These are phyloP conservation scores for Heliconius sara DNA, from an alignment of 2,888 invertebrate species.

Conservation along the genomic window DNA sequence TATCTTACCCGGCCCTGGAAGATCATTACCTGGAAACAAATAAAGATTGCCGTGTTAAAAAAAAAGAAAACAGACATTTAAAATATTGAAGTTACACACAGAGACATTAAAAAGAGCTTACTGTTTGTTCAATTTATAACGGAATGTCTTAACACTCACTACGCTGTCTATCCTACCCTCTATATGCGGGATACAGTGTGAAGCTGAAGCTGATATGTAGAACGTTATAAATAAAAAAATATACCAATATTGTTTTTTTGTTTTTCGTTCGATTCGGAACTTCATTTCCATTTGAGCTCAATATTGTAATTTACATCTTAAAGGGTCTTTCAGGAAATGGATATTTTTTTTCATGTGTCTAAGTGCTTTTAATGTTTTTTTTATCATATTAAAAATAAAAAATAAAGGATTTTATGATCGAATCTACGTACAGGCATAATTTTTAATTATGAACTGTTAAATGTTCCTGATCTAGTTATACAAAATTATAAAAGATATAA, in stretches of 20 bases:
- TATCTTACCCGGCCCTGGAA: constrained; percentile 48
- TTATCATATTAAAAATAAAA: background rate
- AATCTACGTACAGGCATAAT: background rate
- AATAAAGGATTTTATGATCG: background rate
- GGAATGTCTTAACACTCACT: too few species aligned
- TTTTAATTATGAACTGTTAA: too few species aligned
- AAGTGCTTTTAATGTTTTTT: background rate
- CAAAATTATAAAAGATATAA: too few species aligned
- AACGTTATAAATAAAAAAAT: background rate
- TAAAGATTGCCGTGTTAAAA: constrained; percentile 3
- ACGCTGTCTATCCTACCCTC: too few species aligned
- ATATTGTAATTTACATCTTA: background rate
- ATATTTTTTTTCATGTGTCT: background rate
- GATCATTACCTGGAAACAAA: constrained; percentile 53
- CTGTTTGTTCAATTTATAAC: background rate
- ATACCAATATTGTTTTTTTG: background rate
- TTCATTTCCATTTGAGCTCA: background rate
- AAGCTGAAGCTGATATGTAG: background rate
- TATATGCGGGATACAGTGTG: too few species aligned
- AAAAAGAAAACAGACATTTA: too few species aligned
- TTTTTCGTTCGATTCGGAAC: background rate
- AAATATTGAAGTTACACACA: background rate
- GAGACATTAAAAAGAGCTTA: background rate
- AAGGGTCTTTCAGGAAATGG: background rate
- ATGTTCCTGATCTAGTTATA: too few species aligned